These are phyloP conservation scores for Hypolimnas misippus DNA, from an alignment of 2,888 invertebrate genomes.

Conservation along the genomic window DNA sequence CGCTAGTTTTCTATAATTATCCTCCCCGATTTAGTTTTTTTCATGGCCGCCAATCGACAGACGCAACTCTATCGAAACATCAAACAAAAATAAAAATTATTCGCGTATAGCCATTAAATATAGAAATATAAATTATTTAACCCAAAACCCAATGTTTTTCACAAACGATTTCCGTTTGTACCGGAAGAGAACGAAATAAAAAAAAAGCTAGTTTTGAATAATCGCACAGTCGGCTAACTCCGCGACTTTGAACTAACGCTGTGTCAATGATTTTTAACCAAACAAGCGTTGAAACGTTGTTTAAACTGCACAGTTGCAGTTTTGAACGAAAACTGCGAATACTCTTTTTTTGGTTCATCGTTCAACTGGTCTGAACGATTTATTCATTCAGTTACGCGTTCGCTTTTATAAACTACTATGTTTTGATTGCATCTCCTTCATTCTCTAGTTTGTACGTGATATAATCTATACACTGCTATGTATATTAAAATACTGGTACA, in stretches of 20 bases:
- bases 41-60: no score
- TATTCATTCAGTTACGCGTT: constrained; percentile 14
- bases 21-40: no score
- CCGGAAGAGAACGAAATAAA: neutral
- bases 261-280: constrained; percentile 14
- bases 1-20: no score
- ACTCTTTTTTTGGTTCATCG: constrained; percentile 18
- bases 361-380: constrained; percentile 14
- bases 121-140: no score
- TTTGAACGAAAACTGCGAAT: constrained; percentile 16
- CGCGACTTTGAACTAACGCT: constrained; percentile 5
- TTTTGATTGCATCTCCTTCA: no score
- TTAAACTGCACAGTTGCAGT: constrained; percentile 8
- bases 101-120: no score
- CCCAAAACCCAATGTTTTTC: neutral
- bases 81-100: no score
- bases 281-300: constrained; percentile 14
- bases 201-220: constrained; percentile 3
- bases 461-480: no score
- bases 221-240: neutral
- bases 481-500: neutral
- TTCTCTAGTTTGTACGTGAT: neutral
- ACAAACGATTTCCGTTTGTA: neutral
- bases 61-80: no score
- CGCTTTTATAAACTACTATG: constrained; percentile 9